Conservation (phyloP, 2,113 vertebrate species). For the Poicephalus meyeri region DNA sequence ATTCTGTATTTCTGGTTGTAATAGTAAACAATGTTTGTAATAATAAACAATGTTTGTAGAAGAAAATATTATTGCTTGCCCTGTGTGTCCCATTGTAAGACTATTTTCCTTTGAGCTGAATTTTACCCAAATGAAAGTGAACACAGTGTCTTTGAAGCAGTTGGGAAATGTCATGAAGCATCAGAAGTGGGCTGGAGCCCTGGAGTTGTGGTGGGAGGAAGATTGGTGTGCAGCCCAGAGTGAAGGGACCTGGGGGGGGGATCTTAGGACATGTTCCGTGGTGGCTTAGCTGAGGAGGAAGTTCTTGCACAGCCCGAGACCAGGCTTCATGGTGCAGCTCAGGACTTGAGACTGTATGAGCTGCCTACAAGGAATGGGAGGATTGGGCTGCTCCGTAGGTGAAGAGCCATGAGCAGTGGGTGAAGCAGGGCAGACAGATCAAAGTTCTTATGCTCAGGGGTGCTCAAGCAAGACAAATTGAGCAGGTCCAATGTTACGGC, state of each 20-base stretch:
- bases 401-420: not conserved
- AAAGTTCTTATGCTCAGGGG: not conserved
- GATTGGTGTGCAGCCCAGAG: not conserved
- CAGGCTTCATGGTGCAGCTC: not conserved
- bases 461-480: not conserved
- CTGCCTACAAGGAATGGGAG: not conserved
- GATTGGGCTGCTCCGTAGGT: not conserved
- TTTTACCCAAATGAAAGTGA: not conserved
- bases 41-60: not conserved
- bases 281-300: not conserved
- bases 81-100: not conserved
- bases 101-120: not conserved
- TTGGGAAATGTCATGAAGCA: not conserved
- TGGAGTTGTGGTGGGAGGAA: not conserved
- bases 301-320: fast-evolving
- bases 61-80: not conserved
- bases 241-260: not conserved
- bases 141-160: not conserved
- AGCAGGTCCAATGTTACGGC: not conserved
- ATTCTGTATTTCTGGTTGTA: not conserved
- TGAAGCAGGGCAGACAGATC: not conserved
- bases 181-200: not conserved
- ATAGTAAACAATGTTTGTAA: not conserved
- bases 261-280: not conserved
- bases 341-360: not conserved